Evolutionary conservation across 2,888 invertebrate genomes (phyloP).

Genomic region (Theristus sp.): DNA sequence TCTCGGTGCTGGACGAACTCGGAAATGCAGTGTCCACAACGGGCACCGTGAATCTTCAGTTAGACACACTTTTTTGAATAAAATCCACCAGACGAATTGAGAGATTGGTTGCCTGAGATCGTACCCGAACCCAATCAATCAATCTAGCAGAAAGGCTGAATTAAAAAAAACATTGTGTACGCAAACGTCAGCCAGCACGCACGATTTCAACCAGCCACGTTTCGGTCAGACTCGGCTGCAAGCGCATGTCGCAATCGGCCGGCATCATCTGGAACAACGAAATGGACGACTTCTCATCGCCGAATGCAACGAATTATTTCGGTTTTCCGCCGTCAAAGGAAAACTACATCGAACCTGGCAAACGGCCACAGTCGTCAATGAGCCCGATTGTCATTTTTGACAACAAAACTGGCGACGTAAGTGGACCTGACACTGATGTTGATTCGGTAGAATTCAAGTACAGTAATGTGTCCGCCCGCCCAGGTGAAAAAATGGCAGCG

Average conservation of each 20-base stretch:
- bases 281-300: constrained; percentile 70
- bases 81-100: background rate
- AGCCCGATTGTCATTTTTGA: constrained; percentile 60
- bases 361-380: constrained; percentile 75
- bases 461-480: background rate
- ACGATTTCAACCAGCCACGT: too few species aligned
- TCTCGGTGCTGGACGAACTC: constrained; percentile 52
- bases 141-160: background rate
- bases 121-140: too few species aligned
- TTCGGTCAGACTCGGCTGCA: constrained; percentile 55
- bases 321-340: constrained; percentile 49
- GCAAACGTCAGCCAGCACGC: too few species aligned
- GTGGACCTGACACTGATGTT: too few species aligned
- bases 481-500: too few species aligned
- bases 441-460: constrained; percentile 10
- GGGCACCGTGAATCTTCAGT: constrained; percentile 69
- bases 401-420: constrained; percentile 9
- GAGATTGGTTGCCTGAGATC: background rate
- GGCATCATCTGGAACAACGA: constrained; percentile 70
- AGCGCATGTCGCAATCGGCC: constrained; percentile 48
- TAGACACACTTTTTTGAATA: constrained; percentile 27
- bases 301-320: constrained; percentile 29
- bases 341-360: constrained; percentile 61
- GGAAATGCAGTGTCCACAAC: constrained; percentile 85
- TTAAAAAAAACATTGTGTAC: too few species aligned